These are phyloP conservation scores for Eupithecia exiguata DNA, from an alignment of 2,888 invertebrate genomes.

Conservation along the genomic window DNA sequence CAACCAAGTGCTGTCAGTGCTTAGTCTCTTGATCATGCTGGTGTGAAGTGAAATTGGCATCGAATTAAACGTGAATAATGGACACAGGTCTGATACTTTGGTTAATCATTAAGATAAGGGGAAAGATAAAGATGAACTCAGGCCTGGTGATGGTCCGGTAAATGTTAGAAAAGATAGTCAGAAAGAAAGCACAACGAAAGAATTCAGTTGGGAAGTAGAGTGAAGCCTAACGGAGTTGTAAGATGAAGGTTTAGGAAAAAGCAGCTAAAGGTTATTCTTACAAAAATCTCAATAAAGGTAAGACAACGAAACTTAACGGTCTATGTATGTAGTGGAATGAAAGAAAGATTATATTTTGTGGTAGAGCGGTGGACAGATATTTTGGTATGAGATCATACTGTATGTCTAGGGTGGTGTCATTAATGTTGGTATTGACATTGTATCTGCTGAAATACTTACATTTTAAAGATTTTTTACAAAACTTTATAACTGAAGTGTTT, in stretches of 20 bases:
- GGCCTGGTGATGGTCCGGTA: not conserved
- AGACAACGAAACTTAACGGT: conserved; percentile 5
- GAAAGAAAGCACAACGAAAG: not conserved
- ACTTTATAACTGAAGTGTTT: not conserved
- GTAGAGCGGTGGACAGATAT: conserved; percentile 7
- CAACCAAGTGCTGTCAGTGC: not conserved
- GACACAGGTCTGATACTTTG: not conserved
- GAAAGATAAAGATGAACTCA: not conserved
- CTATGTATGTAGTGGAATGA: conserved; percentile 1
- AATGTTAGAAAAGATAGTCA: not conserved
- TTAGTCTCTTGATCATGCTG: not conserved
- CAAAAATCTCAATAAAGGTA: not conserved
- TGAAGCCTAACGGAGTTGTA: not conserved
- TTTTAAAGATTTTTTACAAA: not conserved
- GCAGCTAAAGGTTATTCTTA: not conserved
- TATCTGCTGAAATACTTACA: conserved; percentile 11
- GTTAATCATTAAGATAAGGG: not conserved
- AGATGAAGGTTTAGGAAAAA: not conserved
- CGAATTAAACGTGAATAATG: not conserved
- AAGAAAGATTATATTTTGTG: conserved; percentile 14
- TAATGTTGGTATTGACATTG: conserved; percentile 10
- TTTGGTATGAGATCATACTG: conserved; percentile 6
- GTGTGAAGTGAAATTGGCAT: not conserved
- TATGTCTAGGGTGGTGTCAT: conserved; percentile 2
- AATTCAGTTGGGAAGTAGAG: not conserved